These are phyloP conservation scores for Nebria salina DNA, from an alignment of 2,888 invertebrate genomes.

Conservation along the genomic window DNA sequence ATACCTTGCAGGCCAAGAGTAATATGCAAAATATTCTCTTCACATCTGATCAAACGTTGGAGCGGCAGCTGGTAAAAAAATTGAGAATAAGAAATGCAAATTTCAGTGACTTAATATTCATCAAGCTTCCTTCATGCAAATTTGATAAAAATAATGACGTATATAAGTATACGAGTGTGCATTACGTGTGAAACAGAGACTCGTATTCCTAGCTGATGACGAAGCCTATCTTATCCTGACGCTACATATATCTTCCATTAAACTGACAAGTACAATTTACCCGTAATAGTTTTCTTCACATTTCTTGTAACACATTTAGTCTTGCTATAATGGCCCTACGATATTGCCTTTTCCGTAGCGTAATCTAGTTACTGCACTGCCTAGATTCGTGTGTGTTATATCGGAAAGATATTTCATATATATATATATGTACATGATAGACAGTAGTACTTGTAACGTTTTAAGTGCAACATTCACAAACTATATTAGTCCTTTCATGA, in stretches of 20 bases:
- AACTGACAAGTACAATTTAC: slow-evolving; percentile 41
- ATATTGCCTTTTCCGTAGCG: slow-evolving; percentile 5
- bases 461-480: no score
- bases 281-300: slow-evolving; percentile 34
- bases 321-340: neutral
- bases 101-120: slow-evolving; percentile 5
- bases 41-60: neutral
- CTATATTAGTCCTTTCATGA: no score
- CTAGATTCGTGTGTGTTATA: neutral
- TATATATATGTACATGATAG: neutral
- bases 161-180: slow-evolving; percentile 10
- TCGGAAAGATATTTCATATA: neutral
- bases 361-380: slow-evolving; percentile 12
- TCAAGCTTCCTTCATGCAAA: neutral
- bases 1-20: neutral
- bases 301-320: slow-evolving; percentile 15
- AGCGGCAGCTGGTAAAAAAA: neutral
- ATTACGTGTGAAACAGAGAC: slow-evolving; percentile 3
- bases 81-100: neutral
- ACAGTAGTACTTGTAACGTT: no score
- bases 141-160: slow-evolving; percentile 18
- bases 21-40: neutral
- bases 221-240: slow-evolving; percentile 18
- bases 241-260: slow-evolving; percentile 37
- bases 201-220: neutral